These are phyloP conservation scores for Noctua janthe DNA, from an alignment of 2,888 invertebrate genomes.

Conservation along the genomic window DNA sequence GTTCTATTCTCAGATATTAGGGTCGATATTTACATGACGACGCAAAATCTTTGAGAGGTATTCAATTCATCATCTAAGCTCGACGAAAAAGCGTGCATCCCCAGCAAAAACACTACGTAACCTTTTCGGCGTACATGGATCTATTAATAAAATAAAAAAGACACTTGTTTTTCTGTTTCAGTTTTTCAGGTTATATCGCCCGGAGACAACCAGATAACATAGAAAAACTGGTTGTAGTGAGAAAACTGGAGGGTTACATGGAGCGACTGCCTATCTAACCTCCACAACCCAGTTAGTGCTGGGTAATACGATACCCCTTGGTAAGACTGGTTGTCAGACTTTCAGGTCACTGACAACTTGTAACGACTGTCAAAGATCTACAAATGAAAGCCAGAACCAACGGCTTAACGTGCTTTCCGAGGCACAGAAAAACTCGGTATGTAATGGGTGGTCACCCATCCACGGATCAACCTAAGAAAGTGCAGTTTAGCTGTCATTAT, in stretches of 20 bases:
- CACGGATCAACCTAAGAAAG: no score
- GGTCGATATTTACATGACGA: conserved; percentile 66
- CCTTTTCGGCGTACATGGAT: background rate
- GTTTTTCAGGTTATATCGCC: background rate
- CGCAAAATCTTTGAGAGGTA: conserved; percentile 50
- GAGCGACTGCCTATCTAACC: no score
- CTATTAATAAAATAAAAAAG: background rate
- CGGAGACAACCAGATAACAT: background rate
- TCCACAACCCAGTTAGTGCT: no score
- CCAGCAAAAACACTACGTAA: conserved; percentile 26
- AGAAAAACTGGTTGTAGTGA: background rate
- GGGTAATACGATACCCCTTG: no score
- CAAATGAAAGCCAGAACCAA: no score
- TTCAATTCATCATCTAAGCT: conserved; percentile 52
- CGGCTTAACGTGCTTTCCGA: no score
- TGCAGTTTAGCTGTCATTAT: no score
- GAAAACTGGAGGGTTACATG: background rate
- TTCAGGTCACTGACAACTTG: no score
- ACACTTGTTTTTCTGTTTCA: background rate
- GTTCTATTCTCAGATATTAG: conserved; percentile 52
- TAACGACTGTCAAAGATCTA: no score
- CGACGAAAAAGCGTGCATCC: conserved; percentile 39
- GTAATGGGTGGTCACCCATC: no score
- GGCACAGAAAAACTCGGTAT: no score
- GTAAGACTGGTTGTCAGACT: no score